phyloP scores from a whole-genome alignment of 2,888 invertebrate species.

The Apamea sordens region DNA sequence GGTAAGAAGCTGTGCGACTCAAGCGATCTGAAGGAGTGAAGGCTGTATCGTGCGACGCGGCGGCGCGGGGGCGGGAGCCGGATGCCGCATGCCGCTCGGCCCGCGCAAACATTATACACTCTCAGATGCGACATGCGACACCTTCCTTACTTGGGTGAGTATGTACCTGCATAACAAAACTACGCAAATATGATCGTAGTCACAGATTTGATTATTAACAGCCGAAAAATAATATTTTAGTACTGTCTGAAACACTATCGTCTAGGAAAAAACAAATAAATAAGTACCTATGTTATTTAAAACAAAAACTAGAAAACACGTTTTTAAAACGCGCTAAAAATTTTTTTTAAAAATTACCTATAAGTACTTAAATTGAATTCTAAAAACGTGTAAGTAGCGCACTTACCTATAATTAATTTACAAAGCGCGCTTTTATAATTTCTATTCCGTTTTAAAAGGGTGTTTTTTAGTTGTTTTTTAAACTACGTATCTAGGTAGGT shows the following conservation, averaged over 20 bases:
- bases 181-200: neutral
- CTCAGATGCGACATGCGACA: constrained; percentile 53
- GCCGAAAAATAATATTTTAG: neutral
- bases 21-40: constrained; percentile 37
- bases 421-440: too few species aligned
- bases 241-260: neutral
- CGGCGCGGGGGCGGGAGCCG: constrained; percentile 23
- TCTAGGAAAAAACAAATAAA: too few species aligned
- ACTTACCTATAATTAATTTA: too few species aligned
- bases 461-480: too few species aligned
- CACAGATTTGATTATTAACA: neutral
- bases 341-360: too few species aligned
- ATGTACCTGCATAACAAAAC: neutral
- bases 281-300: too few species aligned
- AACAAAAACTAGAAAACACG: too few species aligned
- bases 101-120: constrained; percentile 30
- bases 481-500: too few species aligned
- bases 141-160: neutral
- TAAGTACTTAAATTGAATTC: too few species aligned
- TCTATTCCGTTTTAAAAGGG: too few species aligned
- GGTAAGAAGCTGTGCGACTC: constrained; percentile 13
- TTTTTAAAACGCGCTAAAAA: too few species aligned
- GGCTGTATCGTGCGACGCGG: constrained; percentile 36
- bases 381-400: too few species aligned
- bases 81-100: constrained; percentile 35